Percentiles rank a stretch among this genome's conserved stretches.
Evolutionary conservation across 1,140 invertebrate genomes (phyloP).

Genomic region (Caenorhabditis tropicalis): DNA sequence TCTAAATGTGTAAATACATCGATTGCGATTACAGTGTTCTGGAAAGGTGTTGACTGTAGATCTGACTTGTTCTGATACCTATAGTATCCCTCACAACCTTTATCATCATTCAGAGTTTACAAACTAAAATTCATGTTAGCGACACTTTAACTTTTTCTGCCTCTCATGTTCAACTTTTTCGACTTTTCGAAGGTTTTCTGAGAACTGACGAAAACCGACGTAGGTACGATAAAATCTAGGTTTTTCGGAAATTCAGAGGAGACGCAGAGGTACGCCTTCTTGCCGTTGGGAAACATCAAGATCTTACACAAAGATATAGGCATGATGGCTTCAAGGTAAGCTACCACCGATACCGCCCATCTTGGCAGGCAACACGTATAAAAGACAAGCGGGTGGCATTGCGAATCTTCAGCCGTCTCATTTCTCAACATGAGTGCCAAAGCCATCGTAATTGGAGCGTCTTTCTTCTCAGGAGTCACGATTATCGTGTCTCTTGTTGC

Average conservation of each 20-base stretch:
- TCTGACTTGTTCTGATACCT: no score
- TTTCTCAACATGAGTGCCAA: constrained; percentile 13
- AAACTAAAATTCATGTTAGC: no score
- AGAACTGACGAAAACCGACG: not conserved
- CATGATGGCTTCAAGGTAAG: constrained; percentile 39
- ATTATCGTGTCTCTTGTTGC: constrained; percentile 45
- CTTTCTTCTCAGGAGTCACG: constrained; percentile 44
- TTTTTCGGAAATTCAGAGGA: not conserved
- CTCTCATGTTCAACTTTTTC: no score
- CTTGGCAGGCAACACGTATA: not conserved
- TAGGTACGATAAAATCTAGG: not conserved
- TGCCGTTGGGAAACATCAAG: not conserved
- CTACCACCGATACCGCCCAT: constrained; percentile 23
- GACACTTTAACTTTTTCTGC: no score
- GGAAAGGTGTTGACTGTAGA: no score
- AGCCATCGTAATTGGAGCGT: constrained; percentile 33
- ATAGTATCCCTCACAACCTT: no score
- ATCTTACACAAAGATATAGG: constrained; percentile 35
- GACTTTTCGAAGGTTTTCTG: not conserved
- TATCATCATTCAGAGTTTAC: no score
- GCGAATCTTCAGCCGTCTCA: not conserved
- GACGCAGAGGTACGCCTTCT: not conserved
- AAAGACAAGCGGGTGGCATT: not conserved
- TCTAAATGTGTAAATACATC: no score
- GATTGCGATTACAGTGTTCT: no score